Percentiles rank a stretch among this genome's conserved stretches.
Conservation (phyloP, 2,113 vertebrate genomes). For the Xiphophorus maculatus region DNA sequence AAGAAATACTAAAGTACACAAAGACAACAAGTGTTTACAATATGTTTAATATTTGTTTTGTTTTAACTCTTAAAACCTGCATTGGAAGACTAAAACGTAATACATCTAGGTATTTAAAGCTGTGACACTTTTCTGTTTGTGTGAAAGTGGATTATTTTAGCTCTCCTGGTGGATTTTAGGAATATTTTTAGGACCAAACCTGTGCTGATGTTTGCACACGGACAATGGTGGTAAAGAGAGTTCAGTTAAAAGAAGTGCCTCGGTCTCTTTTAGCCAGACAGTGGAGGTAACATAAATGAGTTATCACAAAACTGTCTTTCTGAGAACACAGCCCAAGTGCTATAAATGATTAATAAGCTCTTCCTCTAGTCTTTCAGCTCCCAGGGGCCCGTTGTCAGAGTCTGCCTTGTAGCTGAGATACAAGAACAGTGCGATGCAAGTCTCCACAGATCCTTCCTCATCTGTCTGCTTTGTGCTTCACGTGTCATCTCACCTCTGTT, state of each 20-base stretch:
- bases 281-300: constrained; percentile 64
- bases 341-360: constrained; percentile 73
- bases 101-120: background rate
- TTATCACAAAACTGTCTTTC: constrained; percentile 65
- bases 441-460: constrained; percentile 35
- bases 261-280: constrained; percentile 39
- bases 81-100: background rate
- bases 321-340: constrained; percentile 53
- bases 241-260: constrained; percentile 21
- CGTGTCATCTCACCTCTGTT: constrained; percentile 33
- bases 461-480: constrained; percentile 41
- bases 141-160: background rate
- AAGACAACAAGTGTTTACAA: background rate
- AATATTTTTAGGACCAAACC: background rate
- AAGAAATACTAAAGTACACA: constrained; percentile 12
- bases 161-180: too few relatives aligned
- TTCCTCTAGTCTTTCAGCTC: constrained; percentile 67
- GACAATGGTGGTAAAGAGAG: background rate
- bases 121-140: background rate
- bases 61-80: background rate
- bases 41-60: background rate
- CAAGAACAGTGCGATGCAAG: constrained; percentile 41
- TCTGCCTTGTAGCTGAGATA: constrained; percentile 56
- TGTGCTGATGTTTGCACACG: constrained; percentile 9
- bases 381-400: constrained; percentile 54